Evolutionary conservation across 2,888 invertebrate species (phyloP).

Genomic region (Agonum fuliginosum): DNA sequence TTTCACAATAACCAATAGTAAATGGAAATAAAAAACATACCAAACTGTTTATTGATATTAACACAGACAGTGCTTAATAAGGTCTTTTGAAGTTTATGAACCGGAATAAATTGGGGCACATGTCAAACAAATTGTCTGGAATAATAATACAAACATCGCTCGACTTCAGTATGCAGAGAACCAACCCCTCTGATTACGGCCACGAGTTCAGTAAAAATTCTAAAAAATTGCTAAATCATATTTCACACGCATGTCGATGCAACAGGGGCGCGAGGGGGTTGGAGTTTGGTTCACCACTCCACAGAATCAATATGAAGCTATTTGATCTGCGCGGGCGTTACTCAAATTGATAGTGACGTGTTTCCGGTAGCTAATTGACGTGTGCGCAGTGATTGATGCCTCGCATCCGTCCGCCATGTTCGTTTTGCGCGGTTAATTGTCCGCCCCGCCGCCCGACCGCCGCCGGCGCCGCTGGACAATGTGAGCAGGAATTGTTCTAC

Average conservation of each 20-base stretch:
- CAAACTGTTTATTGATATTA: no score
- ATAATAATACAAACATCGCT: neutral
- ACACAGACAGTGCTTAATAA: no score
- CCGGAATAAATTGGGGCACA: neutral
- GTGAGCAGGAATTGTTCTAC: slow-evolving; percentile 31
- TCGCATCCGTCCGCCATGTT: slow-evolving; percentile 72
- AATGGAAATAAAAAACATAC: no score
- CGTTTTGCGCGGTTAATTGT: slow-evolving; percentile 71
- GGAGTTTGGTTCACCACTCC: neutral
- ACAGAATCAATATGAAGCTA: slow-evolving; percentile 56
- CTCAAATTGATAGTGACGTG: slow-evolving; percentile 74
- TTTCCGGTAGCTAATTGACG: slow-evolving; percentile 73
- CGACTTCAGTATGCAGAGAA: neutral
- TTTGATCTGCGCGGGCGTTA: slow-evolving; percentile 63
- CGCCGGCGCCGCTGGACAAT: slow-evolving; percentile 24
- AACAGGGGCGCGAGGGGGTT: neutral
- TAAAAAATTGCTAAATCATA: slow-evolving; percentile 37
- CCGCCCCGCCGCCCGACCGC: slow-evolving; percentile 9
- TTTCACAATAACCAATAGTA: no score
- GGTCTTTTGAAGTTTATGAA: neutral
- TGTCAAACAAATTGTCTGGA: neutral
- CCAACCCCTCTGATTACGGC: neutral
- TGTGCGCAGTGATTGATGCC: slow-evolving; percentile 73
- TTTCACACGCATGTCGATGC: slow-evolving; percentile 21
- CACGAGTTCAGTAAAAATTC: slow-evolving; percentile 60